A percentile compares a stretch with the other conserved stretches of the same genome.
Evolutionary conservation across 1,140 invertebrate species (phyloP).

Genomic region (Philopotamus ludificatus): DNA sequence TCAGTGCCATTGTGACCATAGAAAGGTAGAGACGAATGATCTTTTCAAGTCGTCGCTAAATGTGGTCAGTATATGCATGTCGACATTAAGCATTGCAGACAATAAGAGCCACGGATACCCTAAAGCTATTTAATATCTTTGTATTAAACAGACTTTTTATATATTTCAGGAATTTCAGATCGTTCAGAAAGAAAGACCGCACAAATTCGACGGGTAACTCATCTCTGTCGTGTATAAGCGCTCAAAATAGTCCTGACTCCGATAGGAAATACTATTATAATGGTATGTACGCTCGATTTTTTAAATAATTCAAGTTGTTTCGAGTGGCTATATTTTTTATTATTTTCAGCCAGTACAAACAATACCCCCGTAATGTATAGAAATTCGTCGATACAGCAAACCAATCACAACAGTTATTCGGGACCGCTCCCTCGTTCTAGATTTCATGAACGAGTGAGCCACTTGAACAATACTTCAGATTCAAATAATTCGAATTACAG

Average conservation of each 20-base stretch:
- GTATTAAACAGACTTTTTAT: neutral
- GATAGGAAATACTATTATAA: slow-evolving; percentile 50
- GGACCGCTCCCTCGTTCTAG: slow-evolving; percentile 1
- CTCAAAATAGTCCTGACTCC: slow-evolving; percentile 48
- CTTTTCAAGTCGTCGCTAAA: no score
- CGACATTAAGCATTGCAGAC: no score
- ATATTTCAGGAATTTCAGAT: slow-evolving; percentile 51
- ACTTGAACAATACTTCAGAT: neutral
- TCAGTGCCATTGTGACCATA: slow-evolving; percentile 4
- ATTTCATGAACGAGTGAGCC: slow-evolving; percentile 10
- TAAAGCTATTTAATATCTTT: no score
- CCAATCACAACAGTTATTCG: neutral
- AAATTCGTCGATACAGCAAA: neutral
- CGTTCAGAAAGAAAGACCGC: slow-evolving; percentile 54
- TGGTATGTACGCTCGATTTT: slow-evolving; percentile 41
- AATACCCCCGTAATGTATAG: neutral
- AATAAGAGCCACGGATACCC: no score
- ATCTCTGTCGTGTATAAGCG: slow-evolving; percentile 45
- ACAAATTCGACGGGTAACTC: slow-evolving; percentile 41
- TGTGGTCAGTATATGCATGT: no score
- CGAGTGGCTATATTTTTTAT: neutral
- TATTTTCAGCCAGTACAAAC: neutral
- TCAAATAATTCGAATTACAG: neutral
- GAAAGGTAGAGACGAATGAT: neutral
- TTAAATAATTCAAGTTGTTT: neutral